phyloP scores from a whole-genome alignment of 2,888 invertebrate genomes.

The Cryptus armator region DNA sequence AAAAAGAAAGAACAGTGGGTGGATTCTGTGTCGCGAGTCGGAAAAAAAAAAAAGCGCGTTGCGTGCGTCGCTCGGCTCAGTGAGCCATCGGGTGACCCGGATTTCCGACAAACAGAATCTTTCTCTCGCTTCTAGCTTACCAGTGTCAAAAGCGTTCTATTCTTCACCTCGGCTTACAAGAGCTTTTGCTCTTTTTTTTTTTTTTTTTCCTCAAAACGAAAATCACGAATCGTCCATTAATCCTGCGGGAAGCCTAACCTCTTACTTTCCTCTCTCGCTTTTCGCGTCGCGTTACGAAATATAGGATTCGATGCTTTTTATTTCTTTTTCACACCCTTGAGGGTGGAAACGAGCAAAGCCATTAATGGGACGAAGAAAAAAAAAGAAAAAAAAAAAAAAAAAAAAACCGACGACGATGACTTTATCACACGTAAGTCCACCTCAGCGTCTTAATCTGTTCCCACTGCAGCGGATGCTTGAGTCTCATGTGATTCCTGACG shows the following conservation, averaged over 20 bases:
- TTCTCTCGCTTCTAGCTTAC: constrained; percentile 6
- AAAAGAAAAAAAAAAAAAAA: not conserved
- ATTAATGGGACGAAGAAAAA: not conserved
- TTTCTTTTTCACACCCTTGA: not conserved
- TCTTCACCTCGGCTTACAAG: not conserved
- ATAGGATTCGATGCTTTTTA: constrained; percentile 52
- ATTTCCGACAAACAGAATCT: not conserved
- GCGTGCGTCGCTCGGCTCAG: not conserved
- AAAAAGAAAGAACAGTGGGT: not conserved
- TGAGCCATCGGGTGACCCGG: not conserved
- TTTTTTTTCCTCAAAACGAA: not conserved
- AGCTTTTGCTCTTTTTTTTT: not conserved
- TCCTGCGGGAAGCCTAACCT: not conserved
- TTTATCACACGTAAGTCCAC: constrained; percentile 89
- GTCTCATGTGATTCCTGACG: constrained; percentile 94
- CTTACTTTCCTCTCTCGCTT: constrained; percentile 29
- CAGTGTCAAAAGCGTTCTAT: constrained; percentile 17
- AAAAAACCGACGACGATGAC: not conserved
- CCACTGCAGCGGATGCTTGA: constrained; percentile 93
- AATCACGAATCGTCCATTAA: not conserved
- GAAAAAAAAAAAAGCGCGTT: not conserved
- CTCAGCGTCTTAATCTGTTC: constrained; percentile 93
- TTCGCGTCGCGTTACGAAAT: constrained; percentile 33
- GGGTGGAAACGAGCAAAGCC: not conserved
- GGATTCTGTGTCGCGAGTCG: not conserved